Base-by-base conservation (phyloP, 2,113 vertebrate species). In the Scophthalmus maximus region DNA sequence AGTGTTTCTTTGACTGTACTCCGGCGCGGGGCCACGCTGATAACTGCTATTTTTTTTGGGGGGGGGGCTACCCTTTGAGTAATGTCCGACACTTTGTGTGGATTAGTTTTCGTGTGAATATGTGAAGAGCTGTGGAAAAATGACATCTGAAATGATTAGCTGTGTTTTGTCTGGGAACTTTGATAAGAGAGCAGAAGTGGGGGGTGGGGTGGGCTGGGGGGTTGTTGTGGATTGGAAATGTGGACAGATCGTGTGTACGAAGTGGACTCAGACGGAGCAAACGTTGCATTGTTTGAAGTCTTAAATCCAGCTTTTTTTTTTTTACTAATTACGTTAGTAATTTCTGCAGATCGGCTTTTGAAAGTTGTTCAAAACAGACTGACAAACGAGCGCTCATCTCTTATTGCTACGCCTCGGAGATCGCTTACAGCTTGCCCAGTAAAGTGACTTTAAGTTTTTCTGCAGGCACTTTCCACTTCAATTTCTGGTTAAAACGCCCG, bases 101-200 rank as follows among this genome's bases (percentile, higher is more conserved):
- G 83, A 90, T 89, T 91, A 73, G 70, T 55, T 75, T 78, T 46
- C 68, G 81, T 76, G 71, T 86, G 76, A 84, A 79, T 70, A 62
- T 58, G 56, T 50, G 75, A 75, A 83, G 58, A 68, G 73, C 40
- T 53, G 68, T 36, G n/a, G n/a, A n/a, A 30, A 62, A 75, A 60
- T 44, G 23, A 68, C 67, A 65, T 63, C 42, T 42, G 32, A 57
- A n/a, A 42, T 66, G 23, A 53, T 67, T 63, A 4, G 10, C 14
- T 63, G 14, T 58, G 63, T 53, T 72, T 49, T 59, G 20, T 62
- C 62, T 59, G 46, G 57, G 60, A 78, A 72, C 25, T 10, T 29
- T 10, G 29, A 74, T 17, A 25, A 55, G 66, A 0, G 42, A n/a
- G 34, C 30, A 29, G 46, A 22, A 18, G 38, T 36, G 27, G 27